A percentile compares a stretch with the other conserved stretches of the same genome.
Evolutionary conservation across 2,113 vertebrate species (phyloP).

Genomic region (Sebastes fasciatus): DNA sequence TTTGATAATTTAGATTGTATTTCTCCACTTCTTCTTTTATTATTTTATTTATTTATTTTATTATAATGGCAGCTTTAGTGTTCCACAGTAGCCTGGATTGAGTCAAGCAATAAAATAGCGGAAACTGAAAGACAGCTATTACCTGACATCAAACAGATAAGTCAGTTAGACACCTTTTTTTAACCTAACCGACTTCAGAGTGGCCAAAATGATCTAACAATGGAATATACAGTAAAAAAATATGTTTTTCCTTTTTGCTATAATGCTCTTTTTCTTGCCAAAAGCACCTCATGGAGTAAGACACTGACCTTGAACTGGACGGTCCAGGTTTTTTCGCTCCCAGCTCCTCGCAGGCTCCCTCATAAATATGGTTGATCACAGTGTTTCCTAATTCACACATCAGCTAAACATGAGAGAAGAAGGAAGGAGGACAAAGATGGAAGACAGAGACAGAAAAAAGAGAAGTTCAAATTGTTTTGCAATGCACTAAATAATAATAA

Average conservation of each 20-base stretch:
- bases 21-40: too few species aligned
- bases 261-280: neutral
- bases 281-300: conserved; percentile 34
- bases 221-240: neutral
- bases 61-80: too few species aligned
- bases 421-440: conserved; percentile 26
- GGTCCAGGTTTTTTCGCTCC: conserved; percentile 90
- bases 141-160: neutral
- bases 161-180: neutral
- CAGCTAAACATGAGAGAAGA: conserved; percentile 81
- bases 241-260: neutral
- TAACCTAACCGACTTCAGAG: neutral
- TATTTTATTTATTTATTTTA: too few species aligned
- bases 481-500: neutral
- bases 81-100: neutral
- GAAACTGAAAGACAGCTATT: neutral
- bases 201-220: neutral
- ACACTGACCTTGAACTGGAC: conserved; percentile 78
- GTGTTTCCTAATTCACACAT: conserved; percentile 98
- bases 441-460: neutral
- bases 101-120: neutral
- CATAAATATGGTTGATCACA: conserved; percentile 96
- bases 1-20: too few species aligned
- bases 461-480: conserved; percentile 2
- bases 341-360: conserved; percentile 89